Percentiles rank a stretch among this genome's conserved stretches.
phyloP scores from a whole-genome alignment of 2,113 vertebrate genomes.

The Azemiops feae region DNA sequence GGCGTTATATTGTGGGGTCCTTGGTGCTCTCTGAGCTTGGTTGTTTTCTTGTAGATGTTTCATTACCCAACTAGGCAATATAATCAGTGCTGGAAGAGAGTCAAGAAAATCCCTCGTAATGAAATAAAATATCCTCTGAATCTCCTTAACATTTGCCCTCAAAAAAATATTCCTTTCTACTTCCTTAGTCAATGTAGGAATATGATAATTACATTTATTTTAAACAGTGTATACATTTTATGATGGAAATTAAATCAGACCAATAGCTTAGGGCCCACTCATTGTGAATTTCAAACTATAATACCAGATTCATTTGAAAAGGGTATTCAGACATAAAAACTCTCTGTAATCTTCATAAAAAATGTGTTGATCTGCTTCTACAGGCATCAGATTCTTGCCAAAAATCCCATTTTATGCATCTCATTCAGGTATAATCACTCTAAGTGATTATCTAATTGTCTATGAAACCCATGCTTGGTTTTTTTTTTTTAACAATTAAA shows the following conservation, averaged over 20 bases:
- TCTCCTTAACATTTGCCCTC: not conserved
- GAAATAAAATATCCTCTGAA: not conserved
- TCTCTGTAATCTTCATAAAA: conserved; percentile 24
- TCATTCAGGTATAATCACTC: conserved; percentile 34
- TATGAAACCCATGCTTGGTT: not conserved
- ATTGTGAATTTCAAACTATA: conserved; percentile 29
- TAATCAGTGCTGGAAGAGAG: not conserved
- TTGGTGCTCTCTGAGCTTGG: not conserved
- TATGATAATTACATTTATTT: not conserved
- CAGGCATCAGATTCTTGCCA: conserved; percentile 4
- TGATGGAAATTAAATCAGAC: conserved; percentile 38
- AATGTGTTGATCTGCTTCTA: not conserved
- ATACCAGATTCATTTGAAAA: conserved; percentile 26
- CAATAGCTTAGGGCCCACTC: conserved; percentile 27
- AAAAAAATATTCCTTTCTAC: not conserved
- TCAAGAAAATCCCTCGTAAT: not conserved
- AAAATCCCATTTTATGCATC: conserved; percentile 8
- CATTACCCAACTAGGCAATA: not conserved
- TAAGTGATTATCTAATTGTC: not conserved
- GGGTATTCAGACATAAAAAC: conserved; percentile 30
- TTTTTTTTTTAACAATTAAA: not conserved
- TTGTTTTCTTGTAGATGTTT: not conserved
- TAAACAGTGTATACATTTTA: conserved; percentile 17
- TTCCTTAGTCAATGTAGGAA: not conserved
- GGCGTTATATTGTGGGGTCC: not conserved